Evolutionary conservation across 2,113 vertebrate species (phyloP).

Genomic region (Sinocyclocheilus maitianheensis): DNA sequence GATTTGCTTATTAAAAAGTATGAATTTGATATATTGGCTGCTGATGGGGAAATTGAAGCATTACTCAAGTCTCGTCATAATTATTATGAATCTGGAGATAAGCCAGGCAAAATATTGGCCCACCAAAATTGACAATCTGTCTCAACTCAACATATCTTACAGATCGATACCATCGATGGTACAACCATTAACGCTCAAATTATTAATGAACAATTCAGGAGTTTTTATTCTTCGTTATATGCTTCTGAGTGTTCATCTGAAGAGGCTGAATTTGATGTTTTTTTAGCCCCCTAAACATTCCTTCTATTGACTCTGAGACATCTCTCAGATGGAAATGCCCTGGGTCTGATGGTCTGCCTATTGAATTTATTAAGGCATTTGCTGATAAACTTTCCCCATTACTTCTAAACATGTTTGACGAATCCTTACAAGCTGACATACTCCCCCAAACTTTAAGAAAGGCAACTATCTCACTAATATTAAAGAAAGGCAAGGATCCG

Average conservation of each 20-base stretch:
- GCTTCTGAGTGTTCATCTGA: conserved; percentile 14
- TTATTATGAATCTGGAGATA: background rate
- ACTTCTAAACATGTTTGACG: too few relatives aligned
- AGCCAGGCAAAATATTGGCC: background rate
- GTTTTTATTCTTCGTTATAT: background rate
- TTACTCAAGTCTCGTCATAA: background rate
- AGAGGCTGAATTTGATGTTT: background rate
- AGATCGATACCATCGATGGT: background rate
- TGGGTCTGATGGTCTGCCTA: too few relatives aligned
- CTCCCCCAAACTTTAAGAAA: too few relatives aligned
- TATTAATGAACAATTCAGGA: background rate
- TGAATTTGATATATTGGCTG: background rate
- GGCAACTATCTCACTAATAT: too few relatives aligned
- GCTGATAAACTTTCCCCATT: too few relatives aligned
- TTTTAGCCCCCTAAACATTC: too few relatives aligned
- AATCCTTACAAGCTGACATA: too few relatives aligned
- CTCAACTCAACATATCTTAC: background rate
- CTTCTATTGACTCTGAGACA: too few relatives aligned
- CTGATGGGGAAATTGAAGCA: background rate
- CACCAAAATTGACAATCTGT: background rate
- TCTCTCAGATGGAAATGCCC: too few relatives aligned
- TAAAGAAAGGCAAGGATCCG: conserved; percentile 75
- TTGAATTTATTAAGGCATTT: too few relatives aligned
- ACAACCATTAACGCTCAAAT: background rate
- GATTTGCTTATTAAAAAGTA: background rate